Percentiles rank a stretch among this genome's conserved stretches.
phyloP scores from a whole-genome alignment of 2,797 vertebrate species.

The Propithecus perrieri region DNA sequence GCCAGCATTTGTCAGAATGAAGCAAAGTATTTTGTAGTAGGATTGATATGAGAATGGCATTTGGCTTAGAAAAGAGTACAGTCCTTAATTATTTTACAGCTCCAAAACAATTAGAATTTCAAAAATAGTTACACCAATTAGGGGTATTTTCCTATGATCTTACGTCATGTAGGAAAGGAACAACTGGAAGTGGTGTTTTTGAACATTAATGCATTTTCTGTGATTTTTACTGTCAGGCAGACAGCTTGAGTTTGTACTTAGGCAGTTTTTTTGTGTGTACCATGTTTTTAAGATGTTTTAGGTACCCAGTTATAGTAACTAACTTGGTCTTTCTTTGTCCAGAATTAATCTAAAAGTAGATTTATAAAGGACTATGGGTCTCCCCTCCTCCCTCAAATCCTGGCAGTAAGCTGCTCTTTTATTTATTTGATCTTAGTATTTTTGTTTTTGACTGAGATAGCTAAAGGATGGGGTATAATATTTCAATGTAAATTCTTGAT shows the following conservation, averaged over 20 bases:
- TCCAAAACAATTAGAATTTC: conserved; percentile 18
- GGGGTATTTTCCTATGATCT: not conserved
- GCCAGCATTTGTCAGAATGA: not conserved
- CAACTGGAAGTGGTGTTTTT: not conserved
- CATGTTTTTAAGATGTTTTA: conserved; percentile 30
- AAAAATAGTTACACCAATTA: not conserved
- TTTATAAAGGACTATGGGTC: not conserved
- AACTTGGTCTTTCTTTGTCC: not conserved
- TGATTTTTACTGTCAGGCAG: conserved; percentile 23
- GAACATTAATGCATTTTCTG: not conserved
- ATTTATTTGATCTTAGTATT: conserved; percentile 50
- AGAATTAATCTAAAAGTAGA: conserved; percentile 8
- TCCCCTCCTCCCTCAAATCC: not conserved
- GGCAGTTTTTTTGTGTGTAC: not conserved
- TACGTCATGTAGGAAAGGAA: not conserved
- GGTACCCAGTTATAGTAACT: conserved; percentile 3
- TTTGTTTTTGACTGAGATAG: conserved; percentile 33
- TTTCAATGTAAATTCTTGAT: conserved; percentile 74
- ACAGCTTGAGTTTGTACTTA: not conserved
- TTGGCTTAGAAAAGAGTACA: not conserved
- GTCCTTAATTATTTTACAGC: conserved; percentile 38
- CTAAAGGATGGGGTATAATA: conserved; percentile 62
- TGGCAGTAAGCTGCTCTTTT: not conserved
- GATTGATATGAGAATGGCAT: not conserved
- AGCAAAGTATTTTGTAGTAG: not conserved